A percentile compares a stretch with the other conserved stretches of the same genome.
Evolutionary conservation across 1,140 invertebrate species (phyloP).

Genomic region (Acromyrmex heyeri): DNA sequence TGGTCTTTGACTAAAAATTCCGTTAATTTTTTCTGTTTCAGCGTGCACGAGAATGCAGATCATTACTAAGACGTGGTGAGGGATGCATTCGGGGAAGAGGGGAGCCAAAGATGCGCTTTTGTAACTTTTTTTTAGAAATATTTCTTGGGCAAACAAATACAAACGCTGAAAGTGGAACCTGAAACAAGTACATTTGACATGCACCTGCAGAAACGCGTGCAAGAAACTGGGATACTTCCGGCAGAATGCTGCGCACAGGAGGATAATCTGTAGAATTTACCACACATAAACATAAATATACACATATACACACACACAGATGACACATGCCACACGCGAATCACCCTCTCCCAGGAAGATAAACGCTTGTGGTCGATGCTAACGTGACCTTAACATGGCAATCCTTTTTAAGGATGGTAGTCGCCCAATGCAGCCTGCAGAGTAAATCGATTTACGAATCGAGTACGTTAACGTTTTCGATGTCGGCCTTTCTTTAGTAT

Average conservation of each 20-base stretch:
- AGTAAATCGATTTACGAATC: constrained; percentile 55
- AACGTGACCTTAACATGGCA: constrained; percentile 53
- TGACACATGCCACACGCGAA: constrained; percentile 13
- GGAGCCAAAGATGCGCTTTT: constrained; percentile 86
- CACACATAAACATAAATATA: neutral
- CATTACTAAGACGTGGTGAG: constrained; percentile 80
- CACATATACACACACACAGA: neutral
- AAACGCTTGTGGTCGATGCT: constrained; percentile 58
- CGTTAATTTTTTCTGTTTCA: constrained; percentile 77
- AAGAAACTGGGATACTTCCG: constrained; percentile 35
- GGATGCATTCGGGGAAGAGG: constrained; percentile 73
- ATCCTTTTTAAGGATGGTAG: constrained; percentile 20
- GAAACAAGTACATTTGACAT: constrained; percentile 64
- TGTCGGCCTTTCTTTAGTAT: constrained; percentile 59
- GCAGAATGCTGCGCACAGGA: neutral
- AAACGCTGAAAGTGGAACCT: constrained; percentile 69
- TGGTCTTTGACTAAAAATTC: neutral
- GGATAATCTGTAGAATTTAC: constrained; percentile 14
- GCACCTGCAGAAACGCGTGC: constrained; percentile 61
- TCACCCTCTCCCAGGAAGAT: constrained; percentile 67
- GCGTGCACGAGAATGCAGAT: constrained; percentile 85
- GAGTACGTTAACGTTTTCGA: constrained; percentile 56
- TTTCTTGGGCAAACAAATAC: constrained; percentile 76
- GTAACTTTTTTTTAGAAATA: constrained; percentile 84
- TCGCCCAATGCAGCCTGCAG: constrained; percentile 14